These are phyloP conservation scores for Siniperca chuatsi DNA, from an alignment of 2,113 vertebrate species.

Conservation along the genomic window DNA sequence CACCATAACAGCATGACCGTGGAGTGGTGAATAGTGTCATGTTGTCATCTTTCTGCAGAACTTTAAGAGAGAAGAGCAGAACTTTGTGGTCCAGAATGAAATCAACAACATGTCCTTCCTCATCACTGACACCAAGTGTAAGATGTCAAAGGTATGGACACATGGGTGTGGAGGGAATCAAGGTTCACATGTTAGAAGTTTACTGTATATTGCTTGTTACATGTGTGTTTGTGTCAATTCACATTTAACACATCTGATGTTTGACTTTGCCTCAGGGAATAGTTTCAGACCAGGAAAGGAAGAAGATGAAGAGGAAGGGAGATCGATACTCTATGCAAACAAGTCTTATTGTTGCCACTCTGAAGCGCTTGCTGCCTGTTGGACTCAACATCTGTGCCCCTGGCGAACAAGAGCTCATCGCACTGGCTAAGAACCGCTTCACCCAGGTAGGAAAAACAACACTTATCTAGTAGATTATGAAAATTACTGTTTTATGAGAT, in stretches of 20 bases:
- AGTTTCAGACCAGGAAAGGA: conserved; percentile 95
- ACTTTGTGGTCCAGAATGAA: conserved; percentile 98
- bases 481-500: not conserved
- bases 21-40: not conserved
- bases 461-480: not conserved
- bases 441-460: conserved; percentile 83
- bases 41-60: conserved; percentile 84
- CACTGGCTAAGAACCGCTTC: conserved; percentile 92
- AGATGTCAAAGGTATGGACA: conserved; percentile 94
- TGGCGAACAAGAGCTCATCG: conserved; percentile 95
- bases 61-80: conserved; percentile 98
- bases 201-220: not conserved
- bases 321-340: conserved; percentile 96
- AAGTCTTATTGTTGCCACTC: conserved; percentile 93
- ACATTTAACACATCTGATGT: not conserved
- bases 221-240: not conserved
- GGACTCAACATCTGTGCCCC: conserved; percentile 96
- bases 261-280: conserved; percentile 83
- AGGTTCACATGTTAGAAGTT: not conserved
- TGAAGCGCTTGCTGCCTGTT: conserved; percentile 93
- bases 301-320: conserved; percentile 94
- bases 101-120: conserved; percentile 99
- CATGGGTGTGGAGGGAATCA: not conserved
- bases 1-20: not conserved
- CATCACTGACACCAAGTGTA: conserved; percentile 95